Percentiles rank a stretch among this genome's conserved stretches.
These are phyloP conservation scores for Drosophila limbata DNA, from an alignment of 2,888 invertebrate species.

Conservation along the genomic window DNA sequence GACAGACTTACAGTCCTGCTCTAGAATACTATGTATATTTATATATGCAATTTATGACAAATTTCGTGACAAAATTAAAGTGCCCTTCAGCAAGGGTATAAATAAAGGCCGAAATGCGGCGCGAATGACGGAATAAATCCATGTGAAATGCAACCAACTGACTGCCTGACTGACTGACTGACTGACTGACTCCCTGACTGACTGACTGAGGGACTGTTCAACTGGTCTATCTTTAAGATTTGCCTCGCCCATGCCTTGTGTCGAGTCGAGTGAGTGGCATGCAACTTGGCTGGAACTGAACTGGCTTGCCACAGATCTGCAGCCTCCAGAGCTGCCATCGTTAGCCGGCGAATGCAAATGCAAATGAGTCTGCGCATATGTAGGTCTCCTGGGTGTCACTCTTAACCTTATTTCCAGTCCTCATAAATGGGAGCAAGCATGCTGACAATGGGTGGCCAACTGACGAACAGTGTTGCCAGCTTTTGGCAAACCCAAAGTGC, in stretches of 20 bases:
- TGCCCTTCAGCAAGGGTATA: not conserved
- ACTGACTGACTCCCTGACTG: slow-evolving; percentile 36
- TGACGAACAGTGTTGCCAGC: slow-evolving; percentile 4
- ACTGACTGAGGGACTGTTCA: slow-evolving; percentile 28
- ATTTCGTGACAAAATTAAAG: not conserved
- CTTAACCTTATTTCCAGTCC: slow-evolving; percentile 73
- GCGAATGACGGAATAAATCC: slow-evolving; percentile 81
- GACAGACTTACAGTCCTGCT: too few species aligned
- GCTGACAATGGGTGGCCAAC: slow-evolving; percentile 45
- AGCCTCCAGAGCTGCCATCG: slow-evolving; percentile 43
- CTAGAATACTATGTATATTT: too few species aligned
- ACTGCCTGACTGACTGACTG: slow-evolving; percentile 38
- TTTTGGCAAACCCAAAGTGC: not conserved
- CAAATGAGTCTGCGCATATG: slow-evolving; percentile 75
- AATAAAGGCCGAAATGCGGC: slow-evolving; percentile 47
- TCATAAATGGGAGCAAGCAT: slow-evolving; percentile 69
- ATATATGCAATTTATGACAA: too few species aligned
- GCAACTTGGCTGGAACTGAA: slow-evolving; percentile 21
- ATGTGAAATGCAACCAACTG: slow-evolving; percentile 69
- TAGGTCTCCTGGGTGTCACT: slow-evolving; percentile 80
- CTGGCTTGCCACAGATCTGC: slow-evolving; percentile 18
- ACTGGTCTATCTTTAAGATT: slow-evolving; percentile 45
- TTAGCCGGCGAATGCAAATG: slow-evolving; percentile 78
- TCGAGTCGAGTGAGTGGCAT: slow-evolving; percentile 35
- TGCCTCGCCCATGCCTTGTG: slow-evolving; percentile 38